These are phyloP conservation scores for Shinisaurus crocodilurus DNA, from an alignment of 2,113 vertebrate species.

Conservation along the genomic window DNA sequence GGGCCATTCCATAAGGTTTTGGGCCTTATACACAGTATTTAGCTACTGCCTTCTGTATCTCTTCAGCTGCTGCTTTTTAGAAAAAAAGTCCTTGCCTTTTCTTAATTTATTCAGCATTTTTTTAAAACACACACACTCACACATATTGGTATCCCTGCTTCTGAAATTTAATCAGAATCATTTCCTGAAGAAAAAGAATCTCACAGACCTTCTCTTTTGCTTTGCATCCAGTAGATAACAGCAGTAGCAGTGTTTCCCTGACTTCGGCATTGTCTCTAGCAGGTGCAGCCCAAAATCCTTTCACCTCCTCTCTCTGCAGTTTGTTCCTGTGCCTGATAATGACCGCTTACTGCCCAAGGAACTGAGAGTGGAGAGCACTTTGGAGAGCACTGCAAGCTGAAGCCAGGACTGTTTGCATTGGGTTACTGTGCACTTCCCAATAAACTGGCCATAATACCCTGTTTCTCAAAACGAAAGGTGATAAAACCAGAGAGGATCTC, in stretches of 20 bases:
- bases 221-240: conserved; percentile 27
- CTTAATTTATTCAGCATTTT: background rate
- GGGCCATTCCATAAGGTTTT: background rate
- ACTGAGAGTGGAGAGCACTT: background rate
- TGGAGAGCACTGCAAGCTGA: background rate
- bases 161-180: background rate
- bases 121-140: background rate
- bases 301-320: background rate
- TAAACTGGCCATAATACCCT: background rate
- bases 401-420: background rate
- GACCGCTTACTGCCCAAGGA: background rate
- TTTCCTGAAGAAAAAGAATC: conserved; percentile 37
- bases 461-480: background rate
- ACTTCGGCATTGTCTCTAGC: fast-evolving
- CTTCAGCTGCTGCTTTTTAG: background rate
- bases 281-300: background rate
- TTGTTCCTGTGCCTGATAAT: background rate
- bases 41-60: background rate
- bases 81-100: background rate
- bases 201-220: background rate
- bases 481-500: background rate
- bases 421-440: background rate
- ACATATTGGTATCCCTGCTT: background rate
- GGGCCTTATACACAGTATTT: background rate
- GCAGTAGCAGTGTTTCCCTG: background rate